Conservation (phyloP, 2,797 vertebrate genomes). For the Ptychobarbus kaznakovi region DNA sequence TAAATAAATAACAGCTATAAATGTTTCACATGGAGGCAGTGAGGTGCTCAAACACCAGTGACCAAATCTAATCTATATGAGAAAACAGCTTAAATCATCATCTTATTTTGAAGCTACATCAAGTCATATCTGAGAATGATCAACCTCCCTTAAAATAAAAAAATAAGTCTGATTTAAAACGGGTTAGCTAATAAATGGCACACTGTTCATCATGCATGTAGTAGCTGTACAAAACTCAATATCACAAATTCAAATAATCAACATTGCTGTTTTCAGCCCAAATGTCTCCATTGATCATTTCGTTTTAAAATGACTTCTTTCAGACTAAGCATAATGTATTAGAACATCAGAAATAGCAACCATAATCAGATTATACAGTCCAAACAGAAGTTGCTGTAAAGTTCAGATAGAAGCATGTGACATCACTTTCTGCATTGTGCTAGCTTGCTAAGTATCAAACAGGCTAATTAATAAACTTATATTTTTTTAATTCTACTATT, state of each 20-base stretch:
- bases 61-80: not conserved
- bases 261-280: not conserved
- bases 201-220: not conserved
- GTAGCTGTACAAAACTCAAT: not conserved
- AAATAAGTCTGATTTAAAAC: not conserved
- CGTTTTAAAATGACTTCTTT: not conserved
- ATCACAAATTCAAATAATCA: not conserved
- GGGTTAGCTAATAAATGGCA: not conserved
- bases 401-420: not conserved
- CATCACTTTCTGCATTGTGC: not conserved
- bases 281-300: not conserved
- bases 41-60: not conserved
- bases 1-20: slow-evolving; percentile 33
- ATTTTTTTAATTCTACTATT: not conserved
- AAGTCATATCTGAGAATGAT: not conserved
- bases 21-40: not conserved
- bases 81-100: not conserved
- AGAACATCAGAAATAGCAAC: not conserved
- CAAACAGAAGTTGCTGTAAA: not conserved
- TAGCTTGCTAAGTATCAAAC: not conserved
- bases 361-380: not conserved
- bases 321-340: not conserved
- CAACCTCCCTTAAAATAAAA: not conserved
- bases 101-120: not conserved
- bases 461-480: not conserved